Conservation (phyloP, 1,140 invertebrate species). For the Calliphora vicina region DNA sequence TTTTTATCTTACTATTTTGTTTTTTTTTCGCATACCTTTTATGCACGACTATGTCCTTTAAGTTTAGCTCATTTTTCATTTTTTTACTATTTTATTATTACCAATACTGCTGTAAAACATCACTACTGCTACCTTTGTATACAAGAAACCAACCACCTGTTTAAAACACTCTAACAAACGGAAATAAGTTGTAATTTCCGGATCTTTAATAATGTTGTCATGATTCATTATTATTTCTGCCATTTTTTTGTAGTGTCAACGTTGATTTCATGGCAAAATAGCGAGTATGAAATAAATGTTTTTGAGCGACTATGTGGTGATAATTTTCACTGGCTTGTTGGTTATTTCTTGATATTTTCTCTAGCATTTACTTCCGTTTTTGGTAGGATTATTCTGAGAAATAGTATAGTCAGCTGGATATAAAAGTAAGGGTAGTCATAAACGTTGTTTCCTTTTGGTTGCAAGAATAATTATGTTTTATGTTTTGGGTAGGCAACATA, state of each 20-base stretch:
- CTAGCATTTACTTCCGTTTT: not conserved
- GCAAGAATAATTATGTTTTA: too few relatives aligned
- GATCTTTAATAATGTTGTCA: constrained; percentile 6
- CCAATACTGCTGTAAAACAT: not conserved
- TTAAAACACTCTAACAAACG: not conserved
- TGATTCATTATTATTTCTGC: not conserved
- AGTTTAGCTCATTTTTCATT: not conserved
- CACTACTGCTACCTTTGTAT: not conserved
- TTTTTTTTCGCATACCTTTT: too few relatives aligned
- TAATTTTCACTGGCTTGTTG: not conserved
- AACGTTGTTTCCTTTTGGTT: too few relatives aligned
- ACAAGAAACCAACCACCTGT: not conserved
- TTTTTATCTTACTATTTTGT: too few relatives aligned
- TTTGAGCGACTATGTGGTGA: not conserved
- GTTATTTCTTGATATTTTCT: not conserved
- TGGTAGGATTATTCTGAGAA: too few relatives aligned
- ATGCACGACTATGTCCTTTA: too few relatives aligned
- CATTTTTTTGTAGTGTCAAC: not conserved
- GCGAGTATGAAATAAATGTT: not conserved
- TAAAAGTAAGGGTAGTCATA: too few relatives aligned
- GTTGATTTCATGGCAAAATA: too few relatives aligned
- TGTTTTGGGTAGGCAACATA: too few relatives aligned
- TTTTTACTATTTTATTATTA: not conserved
- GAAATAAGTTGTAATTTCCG: constrained; percentile 13
- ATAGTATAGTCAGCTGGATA: too few relatives aligned